Base-by-base conservation (phyloP, 2,888 invertebrate genomes). In the Phasia obesa region DNA sequence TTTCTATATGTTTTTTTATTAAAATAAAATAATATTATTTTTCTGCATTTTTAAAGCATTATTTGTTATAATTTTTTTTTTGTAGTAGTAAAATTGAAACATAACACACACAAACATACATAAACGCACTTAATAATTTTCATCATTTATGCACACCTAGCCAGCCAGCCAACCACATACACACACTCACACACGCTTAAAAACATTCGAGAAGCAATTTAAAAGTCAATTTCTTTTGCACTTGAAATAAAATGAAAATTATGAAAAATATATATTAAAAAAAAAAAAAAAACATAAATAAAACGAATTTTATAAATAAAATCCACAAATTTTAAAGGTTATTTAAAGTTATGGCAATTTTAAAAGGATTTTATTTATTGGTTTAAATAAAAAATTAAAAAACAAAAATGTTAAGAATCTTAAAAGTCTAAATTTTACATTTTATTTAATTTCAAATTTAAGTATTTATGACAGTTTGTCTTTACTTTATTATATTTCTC, bases 151-250 rank as follows among this genome's bases (percentile, higher is more conserved):
- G 4, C 44, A 44, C 42, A 38, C 38, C 47, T 11, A 7, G 17
- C 1, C 25, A 57, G 35, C 3, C 42, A 38, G 11, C 2, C 3
- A 38, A 4, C 2, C 17, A 25, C 47, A 42, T 4, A 11, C 57
- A 64, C 21, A 44, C n/a, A 13, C 19, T 38, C 57, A 51, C 42
- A 44, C 38, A 21, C 49, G 23, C 23, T 25, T 11, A 13, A 53
- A 64, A 6, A 25, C 23, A 70, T 59, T 65, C 49, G 55, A 75
- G 51, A 81, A 81, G 78, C 77, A 84, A 81, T 84, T 84, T 62
- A 64, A 79, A 84, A 62, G 76, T 79, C 80, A 77, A 84, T 84
- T 77, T 80, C 42, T 42, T 62, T 71, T 76, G 79, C 83, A 76
- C 62, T 79, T 44, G 27, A 35, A 67, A 65, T 31, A 42, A 49